Base-by-base conservation (phyloP, 2,797 vertebrate species). In the Apodemus agrarius region DNA sequence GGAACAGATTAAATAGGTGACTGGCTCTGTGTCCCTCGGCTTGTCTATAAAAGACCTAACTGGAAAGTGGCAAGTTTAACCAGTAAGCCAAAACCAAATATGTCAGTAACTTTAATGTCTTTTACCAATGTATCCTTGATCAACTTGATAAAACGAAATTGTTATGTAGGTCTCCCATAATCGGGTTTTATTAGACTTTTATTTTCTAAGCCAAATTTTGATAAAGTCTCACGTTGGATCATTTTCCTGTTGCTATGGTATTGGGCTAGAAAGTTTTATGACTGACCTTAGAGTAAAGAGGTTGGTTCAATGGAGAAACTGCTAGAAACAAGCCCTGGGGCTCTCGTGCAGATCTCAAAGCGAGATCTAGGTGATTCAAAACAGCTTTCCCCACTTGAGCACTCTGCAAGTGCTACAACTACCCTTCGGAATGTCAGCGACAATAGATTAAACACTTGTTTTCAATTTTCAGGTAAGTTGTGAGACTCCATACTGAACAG, bases 241-340 rank as follows among this genome's bases (percentile, higher is more conserved):
- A 46, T 6, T 94, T 93, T 49, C 19, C 54, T 67, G 1, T 78
- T 61, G 14, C 26, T 54, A 80, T 1, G 14, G 6, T 57, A 21
- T 43, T 89, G 34, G 67, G 63, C 26, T 31, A 37, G 57, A 87
- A 69, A 57, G 4, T 7, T 89, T 63, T 37, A n/a, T 21, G 11
- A 17, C 10, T 59, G 46, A 81, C 11, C 26, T 54, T 46, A 16
- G 76, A 78, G 17, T 26, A 43, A 59, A 78, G 19, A 46, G 67
- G 8, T 11, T 8, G 1, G 2, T 6, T 2, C 5, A 24, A 8
- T 3, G 11, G 63, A 17, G 4, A 9, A 24, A 7, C 13, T 43
- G 2, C 40, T 82, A 26, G 1, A 11, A 3, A 22, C 14, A 5
- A 1, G 1, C 1, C 22, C 6, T 0, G 1, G 31, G 57, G 0